Base-by-base conservation (phyloP, 2,797 vertebrate genomes). In the Lacerta viridis region DNA sequence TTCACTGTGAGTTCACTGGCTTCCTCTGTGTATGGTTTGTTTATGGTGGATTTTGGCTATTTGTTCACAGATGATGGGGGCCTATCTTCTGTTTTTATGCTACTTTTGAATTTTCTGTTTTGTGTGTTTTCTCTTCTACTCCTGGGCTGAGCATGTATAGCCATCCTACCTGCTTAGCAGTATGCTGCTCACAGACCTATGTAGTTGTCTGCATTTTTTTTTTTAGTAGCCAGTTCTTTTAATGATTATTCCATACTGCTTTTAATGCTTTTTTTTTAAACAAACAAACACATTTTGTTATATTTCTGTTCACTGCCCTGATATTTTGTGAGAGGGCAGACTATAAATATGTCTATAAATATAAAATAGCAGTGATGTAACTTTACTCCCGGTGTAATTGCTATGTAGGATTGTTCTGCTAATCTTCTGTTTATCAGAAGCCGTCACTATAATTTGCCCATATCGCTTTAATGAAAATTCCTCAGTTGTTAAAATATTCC, bases 401-500 rank as follows among this genome's bases (percentile, higher is more conserved):
- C 10, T 33, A 27, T 39, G 39, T 29, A n/a, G 46, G 83, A 84
- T 29, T 84, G 33, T 36, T 29, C 7, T 61, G 64, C 43, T 83
- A 85, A 78, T 46, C 10, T 33, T 29, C 17, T 25, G 10, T 75
- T 39, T n/a, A 55, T 76, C 50, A 83, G 61, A 88, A 23, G 29
- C 13, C 23, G 68, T 69, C 72, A 68, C 15, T 29, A 29, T 43
- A 76, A 27, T 61, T 75, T 39, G 76, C 9, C 27, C 25, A n/a
- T 83, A 59, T 76, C 8, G 5, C 61, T 82, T 27, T 76, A 66
- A 81, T 69, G n/a, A 76, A 71, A 41, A 68, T 59, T 55, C 43
- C 71, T 91, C 88, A 68, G 66, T 72, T 86, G 86, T 83, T 93
- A 87, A 87, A 87, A 92, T 83, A 74, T 91, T 95, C 93, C 93